These are phyloP conservation scores for Patella depressa DNA, from an alignment of 2,888 invertebrate species.

Conservation along the genomic window DNA sequence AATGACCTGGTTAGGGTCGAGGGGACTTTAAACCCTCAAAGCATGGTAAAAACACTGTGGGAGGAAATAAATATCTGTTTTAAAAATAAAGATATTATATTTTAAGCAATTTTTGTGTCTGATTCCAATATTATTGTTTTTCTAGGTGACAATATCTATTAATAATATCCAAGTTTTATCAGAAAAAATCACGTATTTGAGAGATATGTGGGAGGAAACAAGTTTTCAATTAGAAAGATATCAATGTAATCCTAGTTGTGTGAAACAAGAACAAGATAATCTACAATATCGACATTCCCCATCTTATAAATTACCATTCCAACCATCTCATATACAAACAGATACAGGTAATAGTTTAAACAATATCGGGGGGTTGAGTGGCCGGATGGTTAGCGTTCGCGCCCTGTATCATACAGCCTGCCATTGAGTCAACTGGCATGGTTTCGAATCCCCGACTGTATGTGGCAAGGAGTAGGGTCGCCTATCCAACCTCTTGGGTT, in stretches of 20 bases:
- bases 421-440: no score
- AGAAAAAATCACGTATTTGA: conserved; percentile 77
- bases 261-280: conserved; percentile 82
- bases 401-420: no score
- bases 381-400: no score
- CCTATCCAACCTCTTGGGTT: no score
- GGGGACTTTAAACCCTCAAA: background rate
- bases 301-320: conserved; percentile 80
- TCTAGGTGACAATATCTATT: conserved; percentile 49
- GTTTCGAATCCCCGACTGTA: no score
- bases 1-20: no score
- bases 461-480: no score
- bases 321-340: conserved; percentile 35
- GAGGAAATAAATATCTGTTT: background rate
- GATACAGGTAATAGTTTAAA: no score
- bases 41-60: background rate
- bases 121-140: conserved; percentile 11
- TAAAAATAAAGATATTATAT: background rate
- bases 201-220: conserved; percentile 94
- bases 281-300: conserved; percentile 81
- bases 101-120: background rate
- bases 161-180: conserved; percentile 48
- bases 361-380: no score
- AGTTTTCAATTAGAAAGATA: conserved; percentile 89
- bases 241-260: conserved; percentile 86